A percentile compares a stretch with the other conserved stretches of the same genome.
These are phyloP conservation scores for Trematocara unimaculatum DNA, from an alignment of 2,113 vertebrate genomes.

Conservation along the genomic window DNA sequence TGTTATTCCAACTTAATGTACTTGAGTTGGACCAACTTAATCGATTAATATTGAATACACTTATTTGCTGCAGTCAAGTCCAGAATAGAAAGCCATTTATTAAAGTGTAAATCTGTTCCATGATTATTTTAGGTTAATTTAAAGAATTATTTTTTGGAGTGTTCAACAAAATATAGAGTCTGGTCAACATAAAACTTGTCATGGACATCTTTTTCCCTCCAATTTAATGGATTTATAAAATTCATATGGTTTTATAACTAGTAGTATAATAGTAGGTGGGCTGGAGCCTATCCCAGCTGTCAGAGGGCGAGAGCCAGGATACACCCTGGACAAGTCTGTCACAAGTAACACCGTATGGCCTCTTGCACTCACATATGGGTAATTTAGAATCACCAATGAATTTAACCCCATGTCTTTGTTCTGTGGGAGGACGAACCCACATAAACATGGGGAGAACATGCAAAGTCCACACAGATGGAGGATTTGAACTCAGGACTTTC, in stretches of 20 bases:
- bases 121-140: neutral
- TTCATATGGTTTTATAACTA: neutral
- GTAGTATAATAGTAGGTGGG: neutral
- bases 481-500: neutral
- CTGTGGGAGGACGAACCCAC: neutral
- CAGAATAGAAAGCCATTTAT: neutral
- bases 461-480: neutral
- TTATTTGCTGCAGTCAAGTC: neutral
- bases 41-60: neutral
- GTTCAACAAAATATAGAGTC: neutral
- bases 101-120: neutral
- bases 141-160: neutral
- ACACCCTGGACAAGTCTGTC: neutral
- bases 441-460: neutral
- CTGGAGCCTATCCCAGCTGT: neutral
- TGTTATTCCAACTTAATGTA: neutral
- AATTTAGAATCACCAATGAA: neutral
- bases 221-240: neutral
- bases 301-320: neutral
- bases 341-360: neutral
- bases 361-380: neutral
- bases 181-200: neutral
- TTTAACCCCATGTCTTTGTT: neutral
- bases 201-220: neutral
- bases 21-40: neutral